phyloP scores from a whole-genome alignment of 1,140 invertebrate genomes.

The Eurosta solidaginis region DNA sequence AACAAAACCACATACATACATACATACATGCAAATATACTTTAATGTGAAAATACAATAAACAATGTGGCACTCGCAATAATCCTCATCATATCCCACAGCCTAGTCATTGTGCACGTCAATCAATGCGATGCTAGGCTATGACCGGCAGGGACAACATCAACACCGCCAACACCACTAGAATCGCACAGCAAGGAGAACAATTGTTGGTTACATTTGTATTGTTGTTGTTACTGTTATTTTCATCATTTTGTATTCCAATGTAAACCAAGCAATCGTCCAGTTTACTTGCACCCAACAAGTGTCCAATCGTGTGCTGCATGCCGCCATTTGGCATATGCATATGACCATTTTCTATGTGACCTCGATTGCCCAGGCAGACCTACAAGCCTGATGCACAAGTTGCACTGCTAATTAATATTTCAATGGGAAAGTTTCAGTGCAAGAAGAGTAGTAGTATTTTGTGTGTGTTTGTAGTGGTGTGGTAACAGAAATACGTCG shows the following conservation, averaged over 20 bases:
- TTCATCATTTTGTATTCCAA: not conserved
- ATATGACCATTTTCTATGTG: not conserved
- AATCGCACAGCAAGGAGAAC: not conserved
- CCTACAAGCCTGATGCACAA: not conserved
- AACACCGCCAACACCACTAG: too few relatives aligned
- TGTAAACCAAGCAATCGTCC: not conserved
- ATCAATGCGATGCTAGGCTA: not conserved
- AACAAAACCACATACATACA: not conserved
- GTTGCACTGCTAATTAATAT: conserved; percentile 22
- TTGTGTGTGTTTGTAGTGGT: too few relatives aligned
- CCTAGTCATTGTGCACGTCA: conserved; percentile 18
- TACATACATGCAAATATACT: too few relatives aligned
- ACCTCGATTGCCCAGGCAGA: not conserved
- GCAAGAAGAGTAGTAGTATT: too few relatives aligned
- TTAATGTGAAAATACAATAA: conserved; percentile 16
- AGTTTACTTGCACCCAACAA: not conserved
- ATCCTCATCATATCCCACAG: conserved; percentile 12
- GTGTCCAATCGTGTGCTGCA: not conserved
- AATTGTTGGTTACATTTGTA: not conserved
- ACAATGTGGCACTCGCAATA: conserved; percentile 1
- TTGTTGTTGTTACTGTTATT: too few relatives aligned
- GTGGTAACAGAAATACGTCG: not conserved
- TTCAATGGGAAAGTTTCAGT: conserved; percentile 20
- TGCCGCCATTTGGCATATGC: not conserved
- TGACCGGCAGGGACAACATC: not conserved